Evolutionary conservation across 1,140 invertebrate species (phyloP), one percentile per base, ranked within the genome.

Genomic region (Pseudomyrmex flavicornis): DNA sequence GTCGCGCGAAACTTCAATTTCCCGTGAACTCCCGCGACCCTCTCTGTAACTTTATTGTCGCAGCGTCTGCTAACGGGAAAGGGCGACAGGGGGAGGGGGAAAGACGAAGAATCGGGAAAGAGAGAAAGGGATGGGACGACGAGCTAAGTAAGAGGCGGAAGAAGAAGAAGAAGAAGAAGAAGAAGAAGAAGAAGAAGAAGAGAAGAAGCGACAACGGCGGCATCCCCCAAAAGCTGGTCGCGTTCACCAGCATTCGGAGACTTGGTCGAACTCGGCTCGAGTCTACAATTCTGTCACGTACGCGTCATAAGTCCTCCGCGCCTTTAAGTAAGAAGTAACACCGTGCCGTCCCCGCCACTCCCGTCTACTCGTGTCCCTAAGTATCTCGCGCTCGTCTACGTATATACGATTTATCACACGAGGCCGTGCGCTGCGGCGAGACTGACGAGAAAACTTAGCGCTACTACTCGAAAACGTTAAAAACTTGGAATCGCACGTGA

Each of bases 321-420:
- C 75, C 85, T 91, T 88, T 90, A 91, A 91, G 88, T 90, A 90
- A 90, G 90, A 91, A 91, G 90, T 91, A 91, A 91, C 88, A 54
- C 79, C 84, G 17, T 58, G 61, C 75, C 69, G 50, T 22, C 65
- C 22, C 56, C 63, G 77, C 85, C 72, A 69, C 72, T 62, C 35
- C 79, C 46, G 35, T 86, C 48, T 69, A 66, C 54, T 56, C 66
- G 59, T 59, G 74, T 58, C 59, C 77, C 77, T 72, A 85, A 87
- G 85, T 76, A 83, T 85, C 68, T 65, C 56, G 35, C 77, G 54
- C 85, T 35, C 56, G 52, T 54, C 70, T 54, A 56, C 54, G 54
- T 65, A 35, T 83, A 76, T 35, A 50, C 35, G 54, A 80, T 80
- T 80, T 80, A 80, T 80, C 76, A 69, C 65, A 17, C 66, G 35